A percentile compares a stretch with the other conserved stretches of the same genome.
Conservation (phyloP, 2,113 vertebrate species). For the Bettongia penicillata region DNA sequence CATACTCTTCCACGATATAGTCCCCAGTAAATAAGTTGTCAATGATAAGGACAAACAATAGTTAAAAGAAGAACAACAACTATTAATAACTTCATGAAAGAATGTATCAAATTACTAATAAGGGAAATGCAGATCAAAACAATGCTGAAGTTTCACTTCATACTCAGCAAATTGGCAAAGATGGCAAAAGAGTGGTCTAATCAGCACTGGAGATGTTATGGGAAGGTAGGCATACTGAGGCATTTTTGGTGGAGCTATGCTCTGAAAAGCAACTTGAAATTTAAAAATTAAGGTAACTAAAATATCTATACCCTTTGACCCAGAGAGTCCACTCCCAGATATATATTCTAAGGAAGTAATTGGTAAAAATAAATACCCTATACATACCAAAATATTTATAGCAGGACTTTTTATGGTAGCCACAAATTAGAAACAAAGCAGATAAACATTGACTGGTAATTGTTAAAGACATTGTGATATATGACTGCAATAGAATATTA, state of each 20-base stretch:
- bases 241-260: not conserved
- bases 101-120: not conserved
- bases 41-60: not conserved
- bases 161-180: not conserved
- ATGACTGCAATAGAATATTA: not conserved
- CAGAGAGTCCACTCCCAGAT: not conserved
- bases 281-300: not conserved
- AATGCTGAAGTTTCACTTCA: not conserved
- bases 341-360: not conserved
- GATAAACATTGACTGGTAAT: not conserved
- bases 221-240: not conserved
- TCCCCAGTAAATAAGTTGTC: not conserved
- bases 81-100: not conserved
- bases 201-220: not conserved
- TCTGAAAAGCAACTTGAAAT: not conserved
- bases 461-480: not conserved
- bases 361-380: not conserved
- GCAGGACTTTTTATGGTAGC: not conserved
- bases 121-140: not conserved
- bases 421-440: not conserved
- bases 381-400: not conserved
- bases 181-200: not conserved
- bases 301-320: not conserved
- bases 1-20: too few species aligned
- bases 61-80: not conserved